These are phyloP conservation scores for Saccostrea echinata DNA, from an alignment of 1,140 invertebrate species.

Conservation along the genomic window DNA sequence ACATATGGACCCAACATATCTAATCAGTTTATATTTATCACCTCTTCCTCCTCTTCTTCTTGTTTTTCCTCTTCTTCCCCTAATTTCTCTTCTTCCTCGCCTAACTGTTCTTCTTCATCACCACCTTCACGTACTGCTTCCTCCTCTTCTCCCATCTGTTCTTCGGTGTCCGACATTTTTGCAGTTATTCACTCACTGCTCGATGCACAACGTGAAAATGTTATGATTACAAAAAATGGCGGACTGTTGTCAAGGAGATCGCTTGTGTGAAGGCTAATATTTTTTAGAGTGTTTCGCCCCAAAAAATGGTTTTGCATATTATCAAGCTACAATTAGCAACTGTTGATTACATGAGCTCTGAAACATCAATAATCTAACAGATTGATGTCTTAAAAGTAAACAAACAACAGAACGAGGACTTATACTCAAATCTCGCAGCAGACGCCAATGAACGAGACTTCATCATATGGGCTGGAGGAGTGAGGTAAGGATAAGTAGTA, in stretches of 20 bases:
- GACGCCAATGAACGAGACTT: conserved; percentile 18
- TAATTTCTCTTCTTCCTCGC: conserved; percentile 63
- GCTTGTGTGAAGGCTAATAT: conserved; percentile 26
- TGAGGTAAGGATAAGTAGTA: conserved; percentile 32
- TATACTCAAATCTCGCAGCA: conserved; percentile 20
- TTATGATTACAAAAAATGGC: conserved; percentile 73
- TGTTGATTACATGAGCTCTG: neutral
- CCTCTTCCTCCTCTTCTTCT: conserved; percentile 70
- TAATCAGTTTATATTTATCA: neutral
- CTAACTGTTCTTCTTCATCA: conserved; percentile 55
- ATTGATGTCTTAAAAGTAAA: neutral
- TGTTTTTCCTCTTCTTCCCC: conserved; percentile 67
- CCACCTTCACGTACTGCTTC: conserved; percentile 59
- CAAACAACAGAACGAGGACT: neutral
- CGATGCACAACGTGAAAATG: conserved; percentile 41
- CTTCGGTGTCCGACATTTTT: conserved; percentile 66
- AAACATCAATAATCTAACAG: neutral
- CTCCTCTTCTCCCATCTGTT: conserved; percentile 63
- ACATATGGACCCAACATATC: too few species aligned
- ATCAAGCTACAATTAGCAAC: too few species aligned
- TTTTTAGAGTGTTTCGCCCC: neutral
- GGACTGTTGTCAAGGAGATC: conserved; percentile 70
- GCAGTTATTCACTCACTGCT: neutral
- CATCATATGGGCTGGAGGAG: conserved; percentile 35
- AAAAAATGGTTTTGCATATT: neutral